phyloP scores from a whole-genome alignment of 2,888 invertebrate species.

The Thyatira batis region DNA sequence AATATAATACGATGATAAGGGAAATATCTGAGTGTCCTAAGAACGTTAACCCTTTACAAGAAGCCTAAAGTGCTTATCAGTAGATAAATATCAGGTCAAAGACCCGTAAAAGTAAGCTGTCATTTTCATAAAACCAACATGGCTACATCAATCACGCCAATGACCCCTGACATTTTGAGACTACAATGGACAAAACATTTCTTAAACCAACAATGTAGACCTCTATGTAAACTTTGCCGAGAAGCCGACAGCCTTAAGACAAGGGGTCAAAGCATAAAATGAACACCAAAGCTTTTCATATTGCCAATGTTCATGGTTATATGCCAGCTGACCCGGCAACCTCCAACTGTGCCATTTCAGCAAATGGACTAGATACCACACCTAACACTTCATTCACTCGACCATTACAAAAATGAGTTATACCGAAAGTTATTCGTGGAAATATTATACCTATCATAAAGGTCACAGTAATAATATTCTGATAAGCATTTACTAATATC shows the following conservation, averaged over 20 bases:
- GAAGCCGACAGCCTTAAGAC: constrained; percentile 30
- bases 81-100: constrained; percentile 30
- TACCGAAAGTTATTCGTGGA: constrained; percentile 19
- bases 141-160: constrained; percentile 51
- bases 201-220: constrained; percentile 31
- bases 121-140: constrained; percentile 42
- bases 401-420: constrained; percentile 26
- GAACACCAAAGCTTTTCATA: constrained; percentile 21
- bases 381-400: constrained; percentile 50
- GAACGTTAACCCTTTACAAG: background rate
- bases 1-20: background rate
- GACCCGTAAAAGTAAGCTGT: constrained; percentile 26
- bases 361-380: constrained; percentile 50
- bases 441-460: constrained; percentile 4
- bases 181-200: constrained; percentile 45
- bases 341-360: constrained; percentile 58
- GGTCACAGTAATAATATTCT: background rate
- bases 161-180: constrained; percentile 58
- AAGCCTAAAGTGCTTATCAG: constrained; percentile 7
- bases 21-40: background rate
- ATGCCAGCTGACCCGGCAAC: constrained; percentile 52
- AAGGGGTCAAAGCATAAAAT: constrained; percentile 18
- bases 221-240: constrained; percentile 20
- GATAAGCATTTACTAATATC: background rate
- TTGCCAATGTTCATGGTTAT: constrained; percentile 28